A percentile compares a stretch with the other conserved stretches of the same genome.
phyloP scores from a whole-genome alignment of 2,888 invertebrate genomes.

The Venusia cambrica region DNA sequence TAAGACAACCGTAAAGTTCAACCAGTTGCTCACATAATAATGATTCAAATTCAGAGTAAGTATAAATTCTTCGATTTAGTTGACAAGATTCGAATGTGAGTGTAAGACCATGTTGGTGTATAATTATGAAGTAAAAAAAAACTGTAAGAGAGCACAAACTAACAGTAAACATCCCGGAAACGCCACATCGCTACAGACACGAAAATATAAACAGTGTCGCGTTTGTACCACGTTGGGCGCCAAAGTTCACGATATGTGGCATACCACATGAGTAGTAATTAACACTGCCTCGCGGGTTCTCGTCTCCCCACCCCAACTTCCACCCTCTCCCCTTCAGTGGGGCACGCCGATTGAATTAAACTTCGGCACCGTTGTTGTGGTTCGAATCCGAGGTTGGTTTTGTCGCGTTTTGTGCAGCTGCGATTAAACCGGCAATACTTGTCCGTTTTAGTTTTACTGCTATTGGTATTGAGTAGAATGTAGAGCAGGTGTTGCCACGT shows the following conservation, averaged over 20 bases:
- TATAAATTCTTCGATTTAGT: no score
- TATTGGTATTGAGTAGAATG: conserved; percentile 24
- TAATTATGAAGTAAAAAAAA: no score
- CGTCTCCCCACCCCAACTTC: conserved; percentile 28
- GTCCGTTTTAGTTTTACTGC: conserved; percentile 65
- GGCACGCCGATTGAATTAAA: conserved; percentile 79
- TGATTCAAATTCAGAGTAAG: no score
- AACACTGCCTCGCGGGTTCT: conserved; percentile 63
- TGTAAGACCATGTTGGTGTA: no score
- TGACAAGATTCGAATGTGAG: no score
- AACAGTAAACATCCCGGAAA: conserved; percentile 45
- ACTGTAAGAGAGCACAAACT: no score
- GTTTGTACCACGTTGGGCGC: conserved; percentile 57
- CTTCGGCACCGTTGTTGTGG: conserved; percentile 76
- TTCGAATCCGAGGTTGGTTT: conserved; percentile 71
- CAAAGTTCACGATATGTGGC: conserved; percentile 78
- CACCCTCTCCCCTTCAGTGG: conserved; percentile 47
- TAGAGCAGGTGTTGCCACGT: conserved; percentile 12
- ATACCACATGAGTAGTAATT: conserved; percentile 77
- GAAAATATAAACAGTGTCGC: conserved; percentile 67
- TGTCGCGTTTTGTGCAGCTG: conserved; percentile 73
- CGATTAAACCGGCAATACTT: conserved; percentile 73
- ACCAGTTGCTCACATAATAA: no score
- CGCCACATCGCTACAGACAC: conserved; percentile 52
- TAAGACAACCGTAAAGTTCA: no score